These are phyloP conservation scores for Hydrozoanthus tunicans DNA, from an alignment of 64 coral and sea anemone species.

Conservation along the genomic window DNA sequence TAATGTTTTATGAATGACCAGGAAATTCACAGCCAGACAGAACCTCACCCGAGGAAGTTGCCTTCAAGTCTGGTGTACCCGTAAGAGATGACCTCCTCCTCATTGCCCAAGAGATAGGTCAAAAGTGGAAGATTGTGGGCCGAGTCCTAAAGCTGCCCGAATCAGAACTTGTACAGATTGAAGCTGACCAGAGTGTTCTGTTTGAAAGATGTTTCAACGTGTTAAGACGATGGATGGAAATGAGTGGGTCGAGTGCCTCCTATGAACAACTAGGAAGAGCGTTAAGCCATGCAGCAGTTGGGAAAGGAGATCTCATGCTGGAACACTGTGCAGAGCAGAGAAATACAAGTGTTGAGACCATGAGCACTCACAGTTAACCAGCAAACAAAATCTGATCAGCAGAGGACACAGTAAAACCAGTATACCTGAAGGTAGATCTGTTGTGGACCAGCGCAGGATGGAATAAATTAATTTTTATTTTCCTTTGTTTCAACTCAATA, in stretches of 20 bases:
- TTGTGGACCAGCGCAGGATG: too few relatives aligned
- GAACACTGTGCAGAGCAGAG: neutral
- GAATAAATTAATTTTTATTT: too few relatives aligned
- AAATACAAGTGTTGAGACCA: too few relatives aligned
- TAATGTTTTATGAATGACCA: too few relatives aligned
- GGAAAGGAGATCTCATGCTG: neutral
- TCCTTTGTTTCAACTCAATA: too few relatives aligned
- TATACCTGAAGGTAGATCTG: too few relatives aligned
- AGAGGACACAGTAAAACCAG: too few relatives aligned
- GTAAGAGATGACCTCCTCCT: neutral
- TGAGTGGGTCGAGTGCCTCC: neutral
- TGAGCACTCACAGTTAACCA: too few relatives aligned
- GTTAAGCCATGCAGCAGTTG: conserved; percentile 6
- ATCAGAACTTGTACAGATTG: conserved; percentile 46
- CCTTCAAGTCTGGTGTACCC: conserved; percentile 23
- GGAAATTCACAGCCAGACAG: neutral
- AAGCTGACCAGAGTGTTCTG: conserved; percentile 43
- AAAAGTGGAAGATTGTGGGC: conserved; percentile 44
- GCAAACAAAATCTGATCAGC: too few relatives aligned
- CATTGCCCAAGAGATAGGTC: conserved; percentile 31
- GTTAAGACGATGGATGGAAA: conserved; percentile 38
- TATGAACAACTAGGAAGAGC: conserved; percentile 44
- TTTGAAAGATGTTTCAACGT: conserved; percentile 43
- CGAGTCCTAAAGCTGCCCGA: conserved; percentile 9
- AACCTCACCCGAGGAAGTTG: neutral